Evolutionary conservation across 2,888 invertebrate genomes (phyloP), one percentile per base, ranked within the genome.

Genomic region (Achlya flavicornis): DNA sequence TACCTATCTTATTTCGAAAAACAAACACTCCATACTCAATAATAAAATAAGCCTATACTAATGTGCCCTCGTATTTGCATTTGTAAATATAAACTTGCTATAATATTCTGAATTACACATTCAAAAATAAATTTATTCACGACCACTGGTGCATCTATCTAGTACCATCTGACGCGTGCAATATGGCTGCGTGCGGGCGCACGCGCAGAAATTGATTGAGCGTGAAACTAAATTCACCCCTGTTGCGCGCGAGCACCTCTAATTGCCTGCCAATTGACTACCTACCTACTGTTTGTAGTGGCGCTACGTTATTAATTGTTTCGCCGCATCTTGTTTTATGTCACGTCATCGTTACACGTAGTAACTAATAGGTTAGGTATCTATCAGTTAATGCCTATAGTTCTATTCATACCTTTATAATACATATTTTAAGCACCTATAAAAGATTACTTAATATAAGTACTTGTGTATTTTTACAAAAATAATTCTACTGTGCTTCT

Each of bases 161-260:
- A 38, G 12, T 12, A 16, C 88, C 92, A 92, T 90, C 87, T 92
- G 93, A 91, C 93, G 92, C 90, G 92, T 91, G 92, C 93, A 93
- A 92, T 93, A 92, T 93, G 93, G 91, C 90, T 91, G 88, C 90
- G 92, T 92, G 91, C 69, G 61, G 60, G 60, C 60, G 60, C 91
- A 82, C 53, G 57, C 91, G 92, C 91, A 82, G 85, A 89, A 92
- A 89, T 92, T 91, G 92, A 93, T 93, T 92, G 93, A 92, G 89
- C 93, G 92, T 93, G 91, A 92, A 93, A 93, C 90, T 77, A 93
- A 88, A 93, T 93, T 90, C 93, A 93, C 93, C 93, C 93, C 92
- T 77, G 85, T 85, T 72, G 87, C 79, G 87, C 80, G 79, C 77
- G 81, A 79, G 80, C 85, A 80, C 80, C 77, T 83, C 78, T 90